phyloP scores from a whole-genome alignment of 2,113 vertebrate species.

The Hoplias malabaricus region DNA sequence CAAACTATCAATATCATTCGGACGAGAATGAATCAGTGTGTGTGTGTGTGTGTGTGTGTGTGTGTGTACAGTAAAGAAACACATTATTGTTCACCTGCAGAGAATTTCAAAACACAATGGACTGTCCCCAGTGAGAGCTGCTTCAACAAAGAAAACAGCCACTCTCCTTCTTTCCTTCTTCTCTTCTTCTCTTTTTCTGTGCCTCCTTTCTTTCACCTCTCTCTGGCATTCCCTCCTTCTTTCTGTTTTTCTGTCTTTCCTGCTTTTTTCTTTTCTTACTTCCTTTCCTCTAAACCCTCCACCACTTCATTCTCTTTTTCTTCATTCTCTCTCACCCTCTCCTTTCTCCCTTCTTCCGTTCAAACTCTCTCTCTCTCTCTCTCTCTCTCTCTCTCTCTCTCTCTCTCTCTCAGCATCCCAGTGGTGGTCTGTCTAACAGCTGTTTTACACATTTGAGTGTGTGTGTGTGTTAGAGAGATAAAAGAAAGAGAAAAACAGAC shows the following conservation, averaged over 20 bases:
- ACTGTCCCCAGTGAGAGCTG: too few relatives aligned
- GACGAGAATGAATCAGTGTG: too few relatives aligned
- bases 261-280: neutral
- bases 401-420: neutral
- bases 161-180: neutral
- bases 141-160: too few relatives aligned
- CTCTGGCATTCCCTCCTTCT: neutral
- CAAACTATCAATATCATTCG: too few relatives aligned
- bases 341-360: neutral
- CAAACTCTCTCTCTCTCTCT: neutral
- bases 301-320: too few relatives aligned
- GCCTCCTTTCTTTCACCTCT: neutral
- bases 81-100: too few relatives aligned
- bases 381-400: neutral
- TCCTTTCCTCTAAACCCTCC: neutral
- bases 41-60: too few relatives aligned
- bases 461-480: neutral
- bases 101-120: too few relatives aligned
- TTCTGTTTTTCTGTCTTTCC: neutral
- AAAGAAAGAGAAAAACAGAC: too few relatives aligned
- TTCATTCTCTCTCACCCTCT: too few relatives aligned
- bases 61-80: too few relatives aligned
- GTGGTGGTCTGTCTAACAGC: neutral
- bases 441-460: neutral
- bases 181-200: neutral